Evolutionary conservation across 2,888 invertebrate species (phyloP), one percentile per base, ranked within the genome.

Genomic region (Clivina fossor): DNA sequence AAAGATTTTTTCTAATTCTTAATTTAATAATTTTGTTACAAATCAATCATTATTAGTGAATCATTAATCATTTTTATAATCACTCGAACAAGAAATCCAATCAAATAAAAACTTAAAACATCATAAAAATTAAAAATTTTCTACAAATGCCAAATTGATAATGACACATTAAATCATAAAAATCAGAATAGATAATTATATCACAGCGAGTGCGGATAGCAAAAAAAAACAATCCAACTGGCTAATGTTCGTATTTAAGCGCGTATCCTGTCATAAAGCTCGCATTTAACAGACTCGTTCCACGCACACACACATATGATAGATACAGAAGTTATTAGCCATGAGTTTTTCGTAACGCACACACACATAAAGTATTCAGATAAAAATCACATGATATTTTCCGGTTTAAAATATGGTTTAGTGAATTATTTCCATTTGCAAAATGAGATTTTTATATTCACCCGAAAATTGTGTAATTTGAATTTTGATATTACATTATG

Each of bases 351-450:
- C n/a, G n/a, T n/a, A n/a, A n/a, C n/a, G n/a, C 28, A 35, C 33
- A 37, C 54, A 37, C 44, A 54, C 54, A 54, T n/a, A n/a, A n/a
- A n/a, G n/a, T n/a, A n/a, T 46, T 37, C 26, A 37, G 46, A 54
- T 46, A 44, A 44, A 37, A 53, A 54, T 54, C 54, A 11, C n/a
- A 19, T 44, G 19, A 24, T 16, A 24, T 54, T 46, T 54, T 54
- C 54, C 54, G 54, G 54, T 54, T 16, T 44, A 26, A 26, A 26
- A 19, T 38, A 30, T 7, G 20, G 11, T 43, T 7, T 32, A 32
- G 11, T 19, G 28, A 18, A 32, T 20, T 50, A 24, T 38, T 30
- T 47, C 33, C 37, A 48, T 20, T 48, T 35, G 35, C 35, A 20
- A 24, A 48, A 20, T 20, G 26, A 19, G 20, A n/a, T n/a, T n/a